phyloP scores from a whole-genome alignment of 2,888 invertebrate species.

The Molorchus minor region DNA sequence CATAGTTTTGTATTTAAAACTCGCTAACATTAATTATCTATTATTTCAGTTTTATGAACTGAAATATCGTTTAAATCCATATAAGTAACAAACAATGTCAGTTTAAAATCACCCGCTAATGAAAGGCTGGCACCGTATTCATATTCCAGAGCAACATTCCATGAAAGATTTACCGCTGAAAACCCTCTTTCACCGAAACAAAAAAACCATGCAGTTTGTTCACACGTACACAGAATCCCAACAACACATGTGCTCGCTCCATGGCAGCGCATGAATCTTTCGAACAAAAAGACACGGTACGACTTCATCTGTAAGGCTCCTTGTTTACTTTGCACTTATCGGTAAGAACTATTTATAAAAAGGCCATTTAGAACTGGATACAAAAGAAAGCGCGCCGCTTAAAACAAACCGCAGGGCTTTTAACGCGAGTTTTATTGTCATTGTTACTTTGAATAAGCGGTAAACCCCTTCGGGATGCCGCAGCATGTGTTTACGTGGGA shows the following conservation, averaged over 20 bases:
- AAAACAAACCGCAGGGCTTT: slow-evolving; percentile 10
- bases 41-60: no score
- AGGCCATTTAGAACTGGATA: slow-evolving; percentile 10
- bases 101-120: slow-evolving; percentile 35
- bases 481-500: not conserved
- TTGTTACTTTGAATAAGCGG: slow-evolving; percentile 2
- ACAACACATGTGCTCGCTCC: slow-evolving; percentile 8
- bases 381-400: slow-evolving; percentile 1
- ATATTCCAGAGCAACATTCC: slow-evolving; percentile 39
- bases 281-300: not conserved
- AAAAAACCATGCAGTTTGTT: slow-evolving; percentile 25
- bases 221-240: slow-evolving; percentile 27
- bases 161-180: slow-evolving; percentile 43
- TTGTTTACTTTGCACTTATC: slow-evolving; percentile 18
- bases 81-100: no score
- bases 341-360: slow-evolving; percentile 17
- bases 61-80: no score
- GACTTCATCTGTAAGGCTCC: not conserved
- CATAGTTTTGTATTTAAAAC: no score
- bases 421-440: slow-evolving; percentile 2
- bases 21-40: no score
- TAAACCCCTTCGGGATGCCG: not conserved
- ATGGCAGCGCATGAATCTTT: not conserved
- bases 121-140: slow-evolving; percentile 37
- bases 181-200: slow-evolving; percentile 27